These are phyloP conservation scores for Pluvialis apricaria DNA, from an alignment of 2,113 vertebrate species.

Conservation along the genomic window DNA sequence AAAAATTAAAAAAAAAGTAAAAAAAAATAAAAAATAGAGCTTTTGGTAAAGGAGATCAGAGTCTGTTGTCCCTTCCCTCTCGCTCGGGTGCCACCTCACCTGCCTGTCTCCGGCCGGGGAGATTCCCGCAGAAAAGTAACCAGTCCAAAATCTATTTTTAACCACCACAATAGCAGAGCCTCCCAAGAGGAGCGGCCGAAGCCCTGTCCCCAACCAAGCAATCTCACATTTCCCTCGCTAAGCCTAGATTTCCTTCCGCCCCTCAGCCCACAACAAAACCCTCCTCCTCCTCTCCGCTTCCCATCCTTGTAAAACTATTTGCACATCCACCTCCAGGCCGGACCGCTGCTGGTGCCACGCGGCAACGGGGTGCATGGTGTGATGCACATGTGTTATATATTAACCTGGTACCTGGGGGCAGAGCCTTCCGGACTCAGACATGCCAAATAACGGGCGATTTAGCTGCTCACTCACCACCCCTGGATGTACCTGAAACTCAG, in stretches of 20 bases:
- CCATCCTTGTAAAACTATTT: not conserved
- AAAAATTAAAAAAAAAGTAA: not conserved
- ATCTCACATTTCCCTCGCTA: slow-evolving; percentile 48
- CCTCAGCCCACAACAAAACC: slow-evolving; percentile 10
- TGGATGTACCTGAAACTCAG: not conserved
- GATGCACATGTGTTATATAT: not conserved
- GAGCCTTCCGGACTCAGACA: not conserved
- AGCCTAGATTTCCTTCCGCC: slow-evolving; percentile 37
- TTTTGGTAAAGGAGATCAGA: not conserved
- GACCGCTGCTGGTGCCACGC: not conserved
- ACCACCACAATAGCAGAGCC: slow-evolving; percentile 41
- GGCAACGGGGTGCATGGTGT: not conserved
- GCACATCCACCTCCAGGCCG: not conserved
- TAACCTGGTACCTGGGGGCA: not conserved
- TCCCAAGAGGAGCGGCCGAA: not conserved
- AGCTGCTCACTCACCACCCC: not conserved
- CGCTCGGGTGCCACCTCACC: not conserved
- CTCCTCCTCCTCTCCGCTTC: not conserved
- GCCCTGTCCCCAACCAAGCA: slow-evolving; percentile 30
- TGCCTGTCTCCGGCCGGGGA: not conserved
- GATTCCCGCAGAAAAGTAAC: not conserved
- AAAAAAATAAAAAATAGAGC: not conserved
- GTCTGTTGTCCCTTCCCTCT: not conserved
- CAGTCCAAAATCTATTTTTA: slow-evolving; percentile 52
- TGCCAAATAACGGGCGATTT: not conserved